These are phyloP conservation scores for Julus scandinavius DNA, from an alignment of 2,888 invertebrate species.

Conservation along the genomic window DNA sequence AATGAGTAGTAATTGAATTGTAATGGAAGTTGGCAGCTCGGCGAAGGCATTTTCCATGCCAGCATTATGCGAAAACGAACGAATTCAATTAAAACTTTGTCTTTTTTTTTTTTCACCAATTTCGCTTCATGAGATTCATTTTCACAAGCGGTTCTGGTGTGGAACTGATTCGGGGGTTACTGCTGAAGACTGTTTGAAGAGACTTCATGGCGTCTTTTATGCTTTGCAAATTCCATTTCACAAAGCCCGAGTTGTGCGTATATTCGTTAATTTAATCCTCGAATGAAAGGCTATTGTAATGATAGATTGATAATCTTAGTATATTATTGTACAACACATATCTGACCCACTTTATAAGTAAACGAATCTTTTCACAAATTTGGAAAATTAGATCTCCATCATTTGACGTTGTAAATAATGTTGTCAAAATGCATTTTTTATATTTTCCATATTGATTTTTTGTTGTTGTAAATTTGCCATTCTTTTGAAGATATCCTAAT, in stretches of 20 bases:
- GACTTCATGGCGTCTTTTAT: not conserved
- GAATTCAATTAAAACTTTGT: not conserved
- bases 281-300: no score
- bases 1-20: conserved; percentile 22
- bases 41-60: not conserved
- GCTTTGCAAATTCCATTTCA: not conserved
- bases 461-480: no score
- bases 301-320: no score
- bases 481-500: no score
- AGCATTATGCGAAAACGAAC: conserved; percentile 15
- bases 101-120: not conserved
- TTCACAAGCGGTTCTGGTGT: not conserved
- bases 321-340: no score
- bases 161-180: not conserved
- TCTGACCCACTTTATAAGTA: no score
- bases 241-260: not conserved
- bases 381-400: no score
- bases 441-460: no score
- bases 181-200: not conserved
- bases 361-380: no score
- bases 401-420: no score
- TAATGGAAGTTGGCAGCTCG: conserved; percentile 23
- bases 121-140: not conserved
- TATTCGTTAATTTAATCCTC: no score
- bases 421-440: no score